phyloP scores from a whole-genome alignment of 2,888 invertebrate species.

The Mesorhabditis belari region DNA sequence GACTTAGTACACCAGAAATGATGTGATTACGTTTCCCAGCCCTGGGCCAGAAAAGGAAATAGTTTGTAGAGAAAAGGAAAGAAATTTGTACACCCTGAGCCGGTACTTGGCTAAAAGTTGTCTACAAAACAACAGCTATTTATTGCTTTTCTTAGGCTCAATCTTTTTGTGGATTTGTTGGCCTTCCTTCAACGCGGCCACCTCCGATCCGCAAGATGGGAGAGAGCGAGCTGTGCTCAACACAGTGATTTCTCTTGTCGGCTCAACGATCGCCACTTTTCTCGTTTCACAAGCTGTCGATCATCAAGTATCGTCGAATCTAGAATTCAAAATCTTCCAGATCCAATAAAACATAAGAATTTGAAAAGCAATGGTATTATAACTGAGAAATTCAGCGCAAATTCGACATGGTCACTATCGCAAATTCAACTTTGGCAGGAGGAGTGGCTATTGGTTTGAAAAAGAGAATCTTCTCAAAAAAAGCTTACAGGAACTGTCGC shows the following conservation, averaged over 20 bases:
- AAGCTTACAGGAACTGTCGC: conserved; percentile 48
- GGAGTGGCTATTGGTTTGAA: conserved; percentile 13
- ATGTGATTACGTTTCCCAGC: too few relatives aligned
- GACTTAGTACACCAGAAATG: too few relatives aligned
- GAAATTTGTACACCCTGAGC: too few relatives aligned
- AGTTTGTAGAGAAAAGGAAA: too few relatives aligned
- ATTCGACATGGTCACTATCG: conserved; percentile 54
- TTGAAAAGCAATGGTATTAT: neutral
- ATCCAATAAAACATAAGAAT: neutral
- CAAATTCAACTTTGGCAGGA: conserved; percentile 56
- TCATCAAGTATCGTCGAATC: conserved; percentile 18
- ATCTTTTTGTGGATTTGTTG: conserved; percentile 90
- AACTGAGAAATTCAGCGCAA: conserved; percentile 14
- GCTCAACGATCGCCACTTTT: conserved; percentile 73
- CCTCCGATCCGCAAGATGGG: conserved; percentile 52
- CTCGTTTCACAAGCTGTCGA: conserved; percentile 72
- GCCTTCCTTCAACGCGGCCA: conserved; percentile 84
- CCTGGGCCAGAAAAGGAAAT: too few relatives aligned
- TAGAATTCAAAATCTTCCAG: too few relatives aligned
- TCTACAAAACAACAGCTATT: too few relatives aligned
- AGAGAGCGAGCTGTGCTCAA: conserved; percentile 71
- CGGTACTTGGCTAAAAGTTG: too few relatives aligned
- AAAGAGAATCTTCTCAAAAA: too few relatives aligned
- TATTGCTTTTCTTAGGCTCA: conserved; percentile 65
- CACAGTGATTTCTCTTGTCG: conserved; percentile 77